Evolutionary conservation across 1,140 invertebrate genomes (phyloP).

Genomic region (Drosophila pruinosa): DNA sequence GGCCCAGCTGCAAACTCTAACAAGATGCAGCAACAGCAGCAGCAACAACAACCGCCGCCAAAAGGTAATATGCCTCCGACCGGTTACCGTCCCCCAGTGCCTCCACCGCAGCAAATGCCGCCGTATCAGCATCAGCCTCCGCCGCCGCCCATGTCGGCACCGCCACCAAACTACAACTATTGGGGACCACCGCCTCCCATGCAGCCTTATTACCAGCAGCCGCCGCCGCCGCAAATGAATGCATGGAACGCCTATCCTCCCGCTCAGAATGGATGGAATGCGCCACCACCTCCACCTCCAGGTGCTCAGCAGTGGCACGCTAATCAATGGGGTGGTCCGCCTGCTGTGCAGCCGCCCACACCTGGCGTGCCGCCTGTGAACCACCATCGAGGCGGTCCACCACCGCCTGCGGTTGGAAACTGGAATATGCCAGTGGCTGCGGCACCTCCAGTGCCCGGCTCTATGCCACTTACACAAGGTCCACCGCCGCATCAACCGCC

Average conservation of each 20-base stretch:
- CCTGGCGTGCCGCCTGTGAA: conserved; percentile 62
- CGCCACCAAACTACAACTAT: conserved; percentile 74
- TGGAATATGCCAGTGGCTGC: conserved; percentile 81
- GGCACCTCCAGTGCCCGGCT: conserved; percentile 69
- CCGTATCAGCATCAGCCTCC: conserved; percentile 71
- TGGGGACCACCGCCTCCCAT: conserved; percentile 75
- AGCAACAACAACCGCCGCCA: conserved; percentile 38
- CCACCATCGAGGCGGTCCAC: conserved; percentile 65
- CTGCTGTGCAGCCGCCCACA: conserved; percentile 69
- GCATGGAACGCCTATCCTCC: conserved; percentile 67
- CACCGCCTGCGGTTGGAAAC: conserved; percentile 79
- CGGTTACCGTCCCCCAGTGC: conserved; percentile 62
- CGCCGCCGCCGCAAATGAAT: conserved; percentile 62
- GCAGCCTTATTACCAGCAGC: conserved; percentile 65
- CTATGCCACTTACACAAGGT: conserved; percentile 48
- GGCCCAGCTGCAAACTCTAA: conserved; percentile 36
- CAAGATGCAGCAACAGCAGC: conserved; percentile 47
- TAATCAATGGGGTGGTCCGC: conserved; percentile 72
- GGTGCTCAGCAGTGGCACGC: conserved; percentile 74
- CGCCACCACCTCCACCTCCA: conserved; percentile 63
- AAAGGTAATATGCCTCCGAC: conserved; percentile 45
- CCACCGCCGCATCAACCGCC: conserved; percentile 63
- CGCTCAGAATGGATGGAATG: conserved; percentile 64
- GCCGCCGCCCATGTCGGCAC: conserved; percentile 65
- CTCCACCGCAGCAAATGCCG: conserved; percentile 61